phyloP scores from a whole-genome alignment of 1,140 invertebrate species.

The Epicauta chinensis region DNA sequence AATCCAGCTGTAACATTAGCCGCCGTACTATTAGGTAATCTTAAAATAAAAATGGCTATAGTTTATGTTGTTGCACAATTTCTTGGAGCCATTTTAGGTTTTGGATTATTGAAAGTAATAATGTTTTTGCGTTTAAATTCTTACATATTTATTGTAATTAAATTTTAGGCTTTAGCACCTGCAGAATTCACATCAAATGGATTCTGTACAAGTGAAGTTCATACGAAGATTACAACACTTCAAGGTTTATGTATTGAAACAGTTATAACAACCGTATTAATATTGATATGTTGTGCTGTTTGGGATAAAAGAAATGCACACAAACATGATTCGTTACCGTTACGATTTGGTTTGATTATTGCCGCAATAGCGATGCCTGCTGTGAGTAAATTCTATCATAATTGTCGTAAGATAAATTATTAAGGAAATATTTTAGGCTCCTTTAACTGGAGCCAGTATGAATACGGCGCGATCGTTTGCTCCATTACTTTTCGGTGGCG shows the following conservation, averaged over 20 bases:
- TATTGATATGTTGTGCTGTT: conserved; percentile 55
- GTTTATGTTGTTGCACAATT: conserved; percentile 67
- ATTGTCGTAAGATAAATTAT: not conserved
- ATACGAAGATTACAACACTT: conserved; percentile 34
- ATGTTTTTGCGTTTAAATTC: conserved; percentile 1
- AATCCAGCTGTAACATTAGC: conserved; percentile 72
- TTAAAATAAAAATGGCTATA: conserved; percentile 55
- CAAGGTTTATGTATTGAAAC: conserved; percentile 55
- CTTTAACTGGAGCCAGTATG: conserved; percentile 72
- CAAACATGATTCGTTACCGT: conserved; percentile 49
- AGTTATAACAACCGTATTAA: conserved; percentile 52
- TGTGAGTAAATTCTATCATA: conserved; percentile 35
- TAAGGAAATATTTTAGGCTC: conserved; percentile 49
- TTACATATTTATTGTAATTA: too few relatives aligned
- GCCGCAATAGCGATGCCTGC: conserved; percentile 54
- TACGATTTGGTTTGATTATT: conserved; percentile 60
- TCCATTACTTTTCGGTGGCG: conserved; percentile 62
- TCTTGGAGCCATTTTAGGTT: conserved; percentile 63
- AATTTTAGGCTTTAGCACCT: conserved; percentile 13
- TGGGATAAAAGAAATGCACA: conserved; percentile 57
- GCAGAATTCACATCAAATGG: conserved; percentile 28
- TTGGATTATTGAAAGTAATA: conserved; percentile 53
- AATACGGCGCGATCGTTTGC: conserved; percentile 75
- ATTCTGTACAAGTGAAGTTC: conserved; percentile 56
- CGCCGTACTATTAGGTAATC: conserved; percentile 58